Evolutionary conservation across 2,113 vertebrate genomes (phyloP).

Genomic region (Microtus pennsylvanicus): DNA sequence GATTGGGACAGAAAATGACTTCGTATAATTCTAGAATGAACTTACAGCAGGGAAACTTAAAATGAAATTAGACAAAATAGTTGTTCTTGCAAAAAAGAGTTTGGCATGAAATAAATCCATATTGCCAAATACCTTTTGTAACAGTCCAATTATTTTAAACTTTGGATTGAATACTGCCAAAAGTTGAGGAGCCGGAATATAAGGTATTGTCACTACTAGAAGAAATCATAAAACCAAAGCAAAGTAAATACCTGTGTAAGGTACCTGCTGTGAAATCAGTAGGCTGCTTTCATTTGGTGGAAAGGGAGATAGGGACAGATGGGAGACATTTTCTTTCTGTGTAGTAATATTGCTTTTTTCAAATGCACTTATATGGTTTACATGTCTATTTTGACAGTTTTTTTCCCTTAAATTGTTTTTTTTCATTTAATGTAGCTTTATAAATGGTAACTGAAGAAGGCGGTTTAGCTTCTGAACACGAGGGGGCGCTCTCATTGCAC

Average conservation of each 20-base stretch:
- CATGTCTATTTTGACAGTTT: background rate
- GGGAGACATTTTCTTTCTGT: background rate
- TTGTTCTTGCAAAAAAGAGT: background rate
- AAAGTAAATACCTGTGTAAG: fast-evolving
- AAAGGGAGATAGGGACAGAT: fast-evolving
- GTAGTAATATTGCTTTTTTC: background rate
- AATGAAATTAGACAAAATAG: background rate
- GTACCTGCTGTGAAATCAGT: fast-evolving
- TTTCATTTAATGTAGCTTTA: background rate
- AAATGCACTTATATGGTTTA: background rate
- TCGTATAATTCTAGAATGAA: background rate
- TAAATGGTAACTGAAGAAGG: background rate
- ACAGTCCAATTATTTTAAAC: background rate
- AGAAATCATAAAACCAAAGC: background rate
- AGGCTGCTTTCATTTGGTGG: background rate
- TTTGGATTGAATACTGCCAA: background rate
- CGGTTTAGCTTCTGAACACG: slow-evolving; percentile 53
- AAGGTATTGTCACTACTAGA: background rate
- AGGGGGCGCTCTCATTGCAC: slow-evolving; percentile 62
- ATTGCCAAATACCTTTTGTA: background rate
- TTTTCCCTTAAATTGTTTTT: background rate
- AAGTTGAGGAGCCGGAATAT: background rate
- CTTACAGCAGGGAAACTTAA: background rate
- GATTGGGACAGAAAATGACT: background rate
- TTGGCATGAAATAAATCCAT: background rate